A percentile compares a stretch with the other conserved stretches of the same genome.
These are phyloP conservation scores for Acanthis flammea DNA, from an alignment of 2,797 vertebrate species.

Conservation along the genomic window DNA sequence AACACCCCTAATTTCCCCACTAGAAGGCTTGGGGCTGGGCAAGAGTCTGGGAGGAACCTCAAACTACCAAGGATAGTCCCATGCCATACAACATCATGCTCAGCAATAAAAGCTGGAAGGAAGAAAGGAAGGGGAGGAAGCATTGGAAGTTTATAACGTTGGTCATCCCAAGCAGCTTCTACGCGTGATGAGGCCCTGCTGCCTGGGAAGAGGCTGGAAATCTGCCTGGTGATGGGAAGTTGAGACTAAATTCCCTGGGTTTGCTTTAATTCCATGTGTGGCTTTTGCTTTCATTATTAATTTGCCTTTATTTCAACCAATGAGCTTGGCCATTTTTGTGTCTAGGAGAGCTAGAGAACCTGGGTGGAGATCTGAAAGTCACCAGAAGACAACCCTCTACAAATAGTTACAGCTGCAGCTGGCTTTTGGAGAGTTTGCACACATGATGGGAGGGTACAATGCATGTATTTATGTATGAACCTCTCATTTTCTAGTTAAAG, in stretches of 20 bases:
- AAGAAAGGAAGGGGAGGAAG: background rate
- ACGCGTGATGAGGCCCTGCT: background rate
- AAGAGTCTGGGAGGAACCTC: background rate
- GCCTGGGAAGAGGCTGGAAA: background rate
- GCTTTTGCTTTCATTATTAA: background rate
- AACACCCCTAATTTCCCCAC: accelerated
- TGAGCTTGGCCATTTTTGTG: background rate
- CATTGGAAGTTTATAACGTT: background rate
- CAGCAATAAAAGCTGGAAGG: background rate
- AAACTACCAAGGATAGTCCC: background rate
- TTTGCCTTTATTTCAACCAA: background rate
- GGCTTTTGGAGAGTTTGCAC: background rate
- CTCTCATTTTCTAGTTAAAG: background rate
- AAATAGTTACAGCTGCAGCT: background rate
- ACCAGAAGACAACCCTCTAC: accelerated
- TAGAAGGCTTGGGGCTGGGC: background rate
- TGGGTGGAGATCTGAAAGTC: background rate
- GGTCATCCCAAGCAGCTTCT: background rate
- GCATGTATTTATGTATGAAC: background rate
- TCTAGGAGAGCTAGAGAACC: background rate
- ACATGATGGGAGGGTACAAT: accelerated
- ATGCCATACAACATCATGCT: background rate
- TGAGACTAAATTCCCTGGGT: background rate
- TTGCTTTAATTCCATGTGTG: accelerated
- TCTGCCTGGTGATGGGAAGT: background rate